Base-by-base conservation (phyloP, 1,140 invertebrate genomes). In the Geopemphigus sp. region DNA sequence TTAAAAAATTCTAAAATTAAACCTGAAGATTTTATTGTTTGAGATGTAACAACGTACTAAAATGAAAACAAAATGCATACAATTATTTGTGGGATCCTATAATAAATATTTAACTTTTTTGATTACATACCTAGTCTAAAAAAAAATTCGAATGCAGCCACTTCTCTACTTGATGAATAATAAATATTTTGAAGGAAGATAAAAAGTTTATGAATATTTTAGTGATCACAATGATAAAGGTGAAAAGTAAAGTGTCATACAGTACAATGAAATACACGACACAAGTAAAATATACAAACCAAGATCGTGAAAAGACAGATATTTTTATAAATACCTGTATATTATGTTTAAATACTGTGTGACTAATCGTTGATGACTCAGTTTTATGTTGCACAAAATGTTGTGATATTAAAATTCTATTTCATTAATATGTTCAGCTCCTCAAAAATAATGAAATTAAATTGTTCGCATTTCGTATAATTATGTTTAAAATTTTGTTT, bases 81-180 rank as follows among this genome's bases (percentile, higher is more conserved):
- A 2, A 66, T 45, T 11, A 45, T 66, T 66, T 66, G 1, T 66
- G 32, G 32, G 3, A 39, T 39, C 32, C 32, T 39, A 39, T 39
- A 39, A 39, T 39, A 39, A 3, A 39, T 39, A 39, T 39, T 39
- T 39, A 39, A 39, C 32, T 39, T 8, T 39, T 39, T 39, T 4
- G 32, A 39, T 39, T 39, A 8, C 8, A 8, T 39, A 39, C 32
- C 32, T 39, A 39, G 3, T 39, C 8, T 8, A 39, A 39, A 39
- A 39, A 66, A 45, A 66, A 45, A 22, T 12, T 12, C 22, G n/a
- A 47, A 68, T 17, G 10, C 17, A 10, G 12, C 24, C 64, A 68
- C 45, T 47, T 50, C 50, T 50, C 5, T 50, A 68, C 66, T 68
- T 68, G 17, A 26, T 50, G 45, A 68, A 50, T 68, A 17, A 68